A percentile compares a stretch with the other conserved stretches of the same genome.
Conservation (phyloP, 2,888 invertebrate species). For the Drosophila algonquin region DNA sequence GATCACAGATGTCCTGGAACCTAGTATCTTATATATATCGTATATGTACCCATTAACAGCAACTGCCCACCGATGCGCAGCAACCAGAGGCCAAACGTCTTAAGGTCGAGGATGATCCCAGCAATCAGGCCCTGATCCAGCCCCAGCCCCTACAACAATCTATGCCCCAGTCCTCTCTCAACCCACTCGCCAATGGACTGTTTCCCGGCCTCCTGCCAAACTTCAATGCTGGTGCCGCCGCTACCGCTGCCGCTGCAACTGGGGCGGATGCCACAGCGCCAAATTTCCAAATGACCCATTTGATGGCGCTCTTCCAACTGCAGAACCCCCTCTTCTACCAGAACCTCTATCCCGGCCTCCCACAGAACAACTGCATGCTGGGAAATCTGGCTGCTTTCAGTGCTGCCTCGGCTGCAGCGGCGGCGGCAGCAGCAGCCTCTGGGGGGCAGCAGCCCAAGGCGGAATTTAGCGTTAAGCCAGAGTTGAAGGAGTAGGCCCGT, state of each 20-base stretch:
- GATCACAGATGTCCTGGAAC: neutral
- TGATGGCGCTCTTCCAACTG: conserved; percentile 82
- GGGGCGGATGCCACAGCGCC: conserved; percentile 69
- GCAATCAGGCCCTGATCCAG: conserved; percentile 22
- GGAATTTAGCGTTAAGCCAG: conserved; percentile 72
- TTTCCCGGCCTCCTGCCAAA: conserved; percentile 71
- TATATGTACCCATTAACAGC: conserved; percentile 50
- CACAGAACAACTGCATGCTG: conserved; percentile 64
- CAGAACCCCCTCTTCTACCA: conserved; percentile 83
- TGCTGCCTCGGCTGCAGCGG: conserved; percentile 74
- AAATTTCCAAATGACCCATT: conserved; percentile 81
- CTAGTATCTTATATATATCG: neutral
- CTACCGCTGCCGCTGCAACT: conserved; percentile 58
- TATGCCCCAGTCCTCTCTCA: neutral
- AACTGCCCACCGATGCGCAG: conserved; percentile 69
- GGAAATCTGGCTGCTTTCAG: conserved; percentile 72
- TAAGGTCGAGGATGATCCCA: conserved; percentile 67
- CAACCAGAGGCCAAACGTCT: conserved; percentile 74
- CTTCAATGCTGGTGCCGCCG: conserved; percentile 52
- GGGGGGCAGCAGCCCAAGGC: conserved; percentile 62
- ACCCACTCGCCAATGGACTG: conserved; percentile 32
- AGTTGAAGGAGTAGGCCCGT: conserved; percentile 68
- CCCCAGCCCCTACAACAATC: conserved; percentile 14
- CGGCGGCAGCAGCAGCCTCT: conserved; percentile 53
- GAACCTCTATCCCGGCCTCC: conserved; percentile 81